Evolutionary conservation across 2,113 vertebrate species (phyloP), one percentile per base, ranked within the genome.

Genomic region (Hippocampus comes): DNA sequence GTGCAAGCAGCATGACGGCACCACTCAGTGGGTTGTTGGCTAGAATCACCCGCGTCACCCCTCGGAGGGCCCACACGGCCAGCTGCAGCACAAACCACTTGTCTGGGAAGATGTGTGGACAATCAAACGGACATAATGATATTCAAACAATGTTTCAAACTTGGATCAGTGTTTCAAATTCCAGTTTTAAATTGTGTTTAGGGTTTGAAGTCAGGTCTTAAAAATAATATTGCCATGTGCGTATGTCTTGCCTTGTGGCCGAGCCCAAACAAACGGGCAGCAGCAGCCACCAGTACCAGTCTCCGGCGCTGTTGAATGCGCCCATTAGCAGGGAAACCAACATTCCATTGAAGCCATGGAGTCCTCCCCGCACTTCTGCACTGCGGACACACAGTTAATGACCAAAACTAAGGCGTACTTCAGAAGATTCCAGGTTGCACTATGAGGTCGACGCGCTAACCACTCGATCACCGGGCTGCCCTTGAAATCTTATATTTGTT

Each of bases 271-370:
- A 86, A 20, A 55, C 88, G 3, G 90, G 91, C 23, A 92, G 68
- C 63, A 93, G 81, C 43, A 94, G 88, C 90, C 88, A 91, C 90
- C 90, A 94, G 80, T 91, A 91, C 91, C 92, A 94, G 75, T 92
- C 86, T 55, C 91, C 90, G 30, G 87, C 85, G 12, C 87, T 88
- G 72, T 86, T 93, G 70, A 85, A 93, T 65, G 78, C 82, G 25
- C 89, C 90, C 56, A 93, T 93, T 76, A 93, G 86, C 74, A 94
- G 82, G 60, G 90, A 84, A 80, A 92, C 91, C 81, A 93, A 67
- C 90, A 92, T 90, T 46, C 90, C 90, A 1, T 93, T 94, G 79
- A 83, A 91, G 9, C 91, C 91, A 67, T 92, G 85, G 23, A 83
- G 75, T n/a, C 92, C 92, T 63, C 57, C 80, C 2, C 78, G 78